Percentiles rank a stretch among this genome's conserved stretches.
Evolutionary conservation across 2,113 vertebrate genomes (phyloP).

Genomic region (Chamaea fasciata): DNA sequence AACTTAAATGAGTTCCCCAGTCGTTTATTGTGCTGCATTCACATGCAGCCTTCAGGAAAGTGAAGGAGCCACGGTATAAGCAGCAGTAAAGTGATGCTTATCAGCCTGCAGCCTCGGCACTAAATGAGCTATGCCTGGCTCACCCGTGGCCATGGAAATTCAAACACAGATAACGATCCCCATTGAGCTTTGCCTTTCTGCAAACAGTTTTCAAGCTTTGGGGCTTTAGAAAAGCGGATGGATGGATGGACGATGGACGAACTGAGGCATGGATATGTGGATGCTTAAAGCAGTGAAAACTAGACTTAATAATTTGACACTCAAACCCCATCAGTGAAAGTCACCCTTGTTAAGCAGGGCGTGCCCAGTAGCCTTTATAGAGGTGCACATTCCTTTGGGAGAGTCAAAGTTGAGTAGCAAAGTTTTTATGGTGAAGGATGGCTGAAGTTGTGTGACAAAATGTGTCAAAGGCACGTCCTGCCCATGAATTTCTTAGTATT

Average conservation of each 20-base stretch:
- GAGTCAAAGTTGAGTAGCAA: background rate
- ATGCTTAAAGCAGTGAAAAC: background rate
- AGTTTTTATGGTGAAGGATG: background rate
- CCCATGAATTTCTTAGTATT: accelerated
- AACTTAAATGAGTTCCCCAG: background rate
- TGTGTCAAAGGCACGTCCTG: background rate
- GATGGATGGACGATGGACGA: background rate
- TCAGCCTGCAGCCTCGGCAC: background rate
- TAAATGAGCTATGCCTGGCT: background rate
- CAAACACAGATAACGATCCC: background rate
- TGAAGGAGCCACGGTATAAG: background rate
- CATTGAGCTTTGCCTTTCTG: background rate
- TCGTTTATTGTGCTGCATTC: background rate
- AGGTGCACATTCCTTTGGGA: background rate
- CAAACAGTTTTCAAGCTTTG: background rate
- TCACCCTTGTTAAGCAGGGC: background rate
- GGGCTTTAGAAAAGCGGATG: background rate
- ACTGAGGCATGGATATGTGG: background rate
- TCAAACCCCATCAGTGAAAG: background rate
- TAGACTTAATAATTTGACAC: background rate
- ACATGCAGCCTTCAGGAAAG: background rate
- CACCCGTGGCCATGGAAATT: background rate
- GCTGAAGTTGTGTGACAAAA: background rate
- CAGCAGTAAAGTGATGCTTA: background rate
- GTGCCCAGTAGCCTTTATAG: background rate